Conservation (phyloP, 2,113 vertebrate genomes). For the Suricata suricatta region DNA sequence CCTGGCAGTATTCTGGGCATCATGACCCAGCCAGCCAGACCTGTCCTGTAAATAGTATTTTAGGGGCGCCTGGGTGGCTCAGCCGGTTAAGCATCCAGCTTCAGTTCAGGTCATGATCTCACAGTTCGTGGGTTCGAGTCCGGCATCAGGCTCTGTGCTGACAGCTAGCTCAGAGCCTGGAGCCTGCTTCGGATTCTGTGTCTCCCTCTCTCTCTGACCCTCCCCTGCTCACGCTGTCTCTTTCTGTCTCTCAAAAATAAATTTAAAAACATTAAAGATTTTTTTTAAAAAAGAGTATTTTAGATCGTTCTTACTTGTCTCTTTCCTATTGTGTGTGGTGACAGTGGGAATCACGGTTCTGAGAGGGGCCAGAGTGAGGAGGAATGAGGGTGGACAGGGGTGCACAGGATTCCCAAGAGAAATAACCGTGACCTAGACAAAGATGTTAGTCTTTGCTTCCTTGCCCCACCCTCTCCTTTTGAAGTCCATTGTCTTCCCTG, state of each 20-base stretch:
- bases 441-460: not conserved
- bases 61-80: not conserved
- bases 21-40: not conserved
- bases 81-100: too few species aligned
- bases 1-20: not conserved
- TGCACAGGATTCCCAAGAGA: not conserved
- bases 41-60: not conserved
- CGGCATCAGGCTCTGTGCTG: too few species aligned
- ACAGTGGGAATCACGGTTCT: not conserved
- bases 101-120: too few species aligned
- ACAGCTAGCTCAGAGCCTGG: too few species aligned
- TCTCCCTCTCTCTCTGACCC: too few species aligned
- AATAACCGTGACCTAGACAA: not conserved
- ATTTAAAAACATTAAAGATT: too few species aligned
- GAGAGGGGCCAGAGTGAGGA: not conserved
- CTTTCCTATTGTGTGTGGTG: not conserved
- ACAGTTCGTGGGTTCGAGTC: too few species aligned
- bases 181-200: too few species aligned
- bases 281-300: not conserved
- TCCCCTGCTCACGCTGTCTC: too few species aligned
- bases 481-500: not conserved
- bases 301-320: not conserved
- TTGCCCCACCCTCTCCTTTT: not conserved
- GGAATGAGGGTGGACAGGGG: not conserved
- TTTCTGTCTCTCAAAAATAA: too few species aligned